phyloP scores from a whole-genome alignment of 2,888 invertebrate species.

The Idaea biselata region DNA sequence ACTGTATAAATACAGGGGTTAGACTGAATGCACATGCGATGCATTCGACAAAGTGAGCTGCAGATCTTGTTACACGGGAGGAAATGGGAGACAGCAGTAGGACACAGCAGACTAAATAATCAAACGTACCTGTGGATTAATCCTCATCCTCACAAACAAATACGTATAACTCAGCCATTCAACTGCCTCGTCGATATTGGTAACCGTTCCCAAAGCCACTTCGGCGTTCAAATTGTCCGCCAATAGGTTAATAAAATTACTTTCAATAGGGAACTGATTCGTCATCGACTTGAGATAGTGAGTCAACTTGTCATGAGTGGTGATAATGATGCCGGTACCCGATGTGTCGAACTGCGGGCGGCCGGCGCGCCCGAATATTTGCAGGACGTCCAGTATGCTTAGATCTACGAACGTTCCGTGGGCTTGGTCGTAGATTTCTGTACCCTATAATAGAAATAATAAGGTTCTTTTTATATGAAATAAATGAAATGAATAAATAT shows the following conservation, averaged over 20 bases:
- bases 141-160: conserved; percentile 94
- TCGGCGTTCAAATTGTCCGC: conserved; percentile 99
- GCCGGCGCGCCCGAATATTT: conserved; percentile 99
- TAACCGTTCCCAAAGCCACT: conserved; percentile 96
- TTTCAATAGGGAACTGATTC: conserved; percentile 98
- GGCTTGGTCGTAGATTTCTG: conserved; percentile 98
- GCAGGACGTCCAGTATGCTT: conserved; percentile 97
- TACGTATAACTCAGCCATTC: conserved; percentile 99
- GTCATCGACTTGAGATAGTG: conserved; percentile 96
- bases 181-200: conserved; percentile 96
- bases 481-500: too few relatives aligned
- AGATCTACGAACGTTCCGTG: conserved; percentile 96
- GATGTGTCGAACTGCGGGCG: conserved; percentile 98
- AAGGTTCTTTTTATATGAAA: background rate
- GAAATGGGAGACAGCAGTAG: too few relatives aligned
- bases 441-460: conserved; percentile 83
- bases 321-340: conserved; percentile 97
- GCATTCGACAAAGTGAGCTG: background rate
- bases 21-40: too few relatives aligned
- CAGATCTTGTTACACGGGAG: too few relatives aligned
- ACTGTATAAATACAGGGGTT: too few relatives aligned
- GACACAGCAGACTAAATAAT: background rate
- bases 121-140: conserved; percentile 88
- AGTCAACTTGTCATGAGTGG: conserved; percentile 93
- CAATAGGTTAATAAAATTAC: conserved; percentile 94